Percentiles rank a stretch among this genome's conserved stretches.
Evolutionary conservation across 2,797 vertebrate genomes (phyloP).

Genomic region (Chelonia mydas): DNA sequence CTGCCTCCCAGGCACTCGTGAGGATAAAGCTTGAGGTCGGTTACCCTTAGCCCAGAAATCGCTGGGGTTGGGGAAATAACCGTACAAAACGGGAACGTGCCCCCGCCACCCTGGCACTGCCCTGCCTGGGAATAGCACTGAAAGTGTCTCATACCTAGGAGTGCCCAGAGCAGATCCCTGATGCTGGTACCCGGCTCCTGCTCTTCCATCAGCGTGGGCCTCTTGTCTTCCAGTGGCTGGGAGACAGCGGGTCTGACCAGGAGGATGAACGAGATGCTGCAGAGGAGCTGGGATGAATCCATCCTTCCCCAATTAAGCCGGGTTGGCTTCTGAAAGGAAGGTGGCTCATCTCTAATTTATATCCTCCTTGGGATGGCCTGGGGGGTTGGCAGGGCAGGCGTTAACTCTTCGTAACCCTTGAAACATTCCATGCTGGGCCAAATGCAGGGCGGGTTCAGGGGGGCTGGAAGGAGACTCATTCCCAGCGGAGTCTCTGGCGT

Average conservation of each 20-base stretch:
- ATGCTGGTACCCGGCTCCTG: background rate
- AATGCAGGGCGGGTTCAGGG: background rate
- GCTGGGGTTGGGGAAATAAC: background rate
- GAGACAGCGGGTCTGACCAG: background rate
- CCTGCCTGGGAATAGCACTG: background rate
- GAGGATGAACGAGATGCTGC: background rate
- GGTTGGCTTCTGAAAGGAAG: background rate
- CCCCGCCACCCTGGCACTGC: background rate
- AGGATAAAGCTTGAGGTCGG: background rate
- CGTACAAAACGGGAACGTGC: accelerated
- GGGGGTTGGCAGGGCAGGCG: background rate
- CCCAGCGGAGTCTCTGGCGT: background rate
- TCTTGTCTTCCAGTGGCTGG: background rate
- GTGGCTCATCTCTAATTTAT: background rate
- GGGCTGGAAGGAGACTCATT: background rate
- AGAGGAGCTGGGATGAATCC: background rate
- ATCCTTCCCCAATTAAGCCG: background rate
- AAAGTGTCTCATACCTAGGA: background rate
- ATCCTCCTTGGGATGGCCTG: slow-evolving; percentile 8
- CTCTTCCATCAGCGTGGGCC: background rate
- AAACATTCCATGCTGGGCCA: background rate
- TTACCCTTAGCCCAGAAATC: background rate
- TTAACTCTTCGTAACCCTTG: background rate
- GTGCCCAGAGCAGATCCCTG: background rate
- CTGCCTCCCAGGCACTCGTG: background rate